Conservation (phyloP, 2,113 vertebrate species). For the Emydocephalus ijimae region DNA sequence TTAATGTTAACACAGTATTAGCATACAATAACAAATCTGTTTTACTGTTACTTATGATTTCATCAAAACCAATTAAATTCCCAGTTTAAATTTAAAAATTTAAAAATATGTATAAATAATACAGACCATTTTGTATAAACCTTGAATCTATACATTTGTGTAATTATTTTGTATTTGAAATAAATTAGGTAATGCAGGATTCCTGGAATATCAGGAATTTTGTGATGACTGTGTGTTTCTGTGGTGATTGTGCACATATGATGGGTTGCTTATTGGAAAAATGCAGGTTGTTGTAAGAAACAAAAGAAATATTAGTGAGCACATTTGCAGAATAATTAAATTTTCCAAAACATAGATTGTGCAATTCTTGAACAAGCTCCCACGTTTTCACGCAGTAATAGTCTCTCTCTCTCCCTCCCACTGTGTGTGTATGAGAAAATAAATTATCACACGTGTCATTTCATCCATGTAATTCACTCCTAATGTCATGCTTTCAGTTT, state of each 20-base stretch:
- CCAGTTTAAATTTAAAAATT: conserved; percentile 55
- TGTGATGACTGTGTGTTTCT: conserved; percentile 15
- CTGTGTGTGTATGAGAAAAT: background rate
- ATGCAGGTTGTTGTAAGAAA: background rate
- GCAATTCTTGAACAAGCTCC: background rate
- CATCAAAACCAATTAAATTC: conserved; percentile 43
- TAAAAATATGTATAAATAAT: conserved; percentile 66
- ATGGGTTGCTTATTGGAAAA: background rate
- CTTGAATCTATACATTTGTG: conserved; percentile 59
- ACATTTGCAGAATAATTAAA: background rate
- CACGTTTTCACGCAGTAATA: background rate
- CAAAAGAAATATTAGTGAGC: background rate
- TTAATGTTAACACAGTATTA: conserved; percentile 65
- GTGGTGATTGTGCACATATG: conserved; percentile 19
- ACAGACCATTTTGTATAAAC: conserved; percentile 67
- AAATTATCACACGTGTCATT: background rate
- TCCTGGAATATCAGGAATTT: conserved; percentile 64
- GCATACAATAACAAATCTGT: conserved; percentile 53
- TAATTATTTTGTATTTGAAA: conserved; percentile 67
- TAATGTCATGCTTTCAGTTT: background rate
- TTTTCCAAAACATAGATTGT: background rate
- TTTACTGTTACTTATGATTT: conserved; percentile 63
- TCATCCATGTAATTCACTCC: background rate
- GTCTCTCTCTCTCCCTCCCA: background rate
- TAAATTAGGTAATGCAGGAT: conserved; percentile 56